phyloP scores from a whole-genome alignment of 2,888 invertebrate genomes.

The Brenthis ino region DNA sequence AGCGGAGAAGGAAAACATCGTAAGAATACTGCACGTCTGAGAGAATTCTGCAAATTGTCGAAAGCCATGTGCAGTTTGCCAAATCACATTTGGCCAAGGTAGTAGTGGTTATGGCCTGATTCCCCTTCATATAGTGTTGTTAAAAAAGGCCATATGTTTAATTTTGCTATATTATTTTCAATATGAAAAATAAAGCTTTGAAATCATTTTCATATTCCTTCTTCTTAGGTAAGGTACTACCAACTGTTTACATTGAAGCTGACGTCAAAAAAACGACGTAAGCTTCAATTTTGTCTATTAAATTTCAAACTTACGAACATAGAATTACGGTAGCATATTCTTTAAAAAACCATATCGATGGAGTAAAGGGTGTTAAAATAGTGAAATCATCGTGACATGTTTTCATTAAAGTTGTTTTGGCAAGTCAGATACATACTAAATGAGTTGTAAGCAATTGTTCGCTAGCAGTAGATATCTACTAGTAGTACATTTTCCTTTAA shows the following conservation, averaged over 20 bases:
- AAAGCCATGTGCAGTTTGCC: too few species aligned
- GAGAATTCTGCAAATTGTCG: too few species aligned
- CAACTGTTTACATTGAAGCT: slow-evolving; percentile 25
- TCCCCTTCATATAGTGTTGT: too few species aligned
- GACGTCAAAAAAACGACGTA: slow-evolving; percentile 7
- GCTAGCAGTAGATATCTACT: neutral
- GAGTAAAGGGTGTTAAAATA: neutral
- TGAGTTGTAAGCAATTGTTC: slow-evolving; percentile 3
- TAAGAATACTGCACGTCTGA: too few species aligned
- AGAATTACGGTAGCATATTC: neutral
- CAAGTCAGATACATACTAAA: slow-evolving; percentile 28
- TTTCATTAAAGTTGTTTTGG: slow-evolving; percentile 35
- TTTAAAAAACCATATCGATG: neutral
- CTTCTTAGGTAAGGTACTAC: slow-evolving; percentile 19
- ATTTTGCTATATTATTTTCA: neutral
- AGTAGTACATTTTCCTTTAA: neutral
- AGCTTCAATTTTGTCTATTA: neutral
- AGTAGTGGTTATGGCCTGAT: too few species aligned
- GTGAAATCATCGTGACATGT: slow-evolving; percentile 29
- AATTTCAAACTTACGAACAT: neutral
- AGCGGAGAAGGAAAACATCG: too few species aligned
- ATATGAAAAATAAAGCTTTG: neutral
- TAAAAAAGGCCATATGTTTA: too few species aligned
- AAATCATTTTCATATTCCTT: slow-evolving; percentile 13
- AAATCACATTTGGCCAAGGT: too few species aligned